Conservation (phyloP, 2,113 vertebrate genomes). For the Trogon melanurus region DNA sequence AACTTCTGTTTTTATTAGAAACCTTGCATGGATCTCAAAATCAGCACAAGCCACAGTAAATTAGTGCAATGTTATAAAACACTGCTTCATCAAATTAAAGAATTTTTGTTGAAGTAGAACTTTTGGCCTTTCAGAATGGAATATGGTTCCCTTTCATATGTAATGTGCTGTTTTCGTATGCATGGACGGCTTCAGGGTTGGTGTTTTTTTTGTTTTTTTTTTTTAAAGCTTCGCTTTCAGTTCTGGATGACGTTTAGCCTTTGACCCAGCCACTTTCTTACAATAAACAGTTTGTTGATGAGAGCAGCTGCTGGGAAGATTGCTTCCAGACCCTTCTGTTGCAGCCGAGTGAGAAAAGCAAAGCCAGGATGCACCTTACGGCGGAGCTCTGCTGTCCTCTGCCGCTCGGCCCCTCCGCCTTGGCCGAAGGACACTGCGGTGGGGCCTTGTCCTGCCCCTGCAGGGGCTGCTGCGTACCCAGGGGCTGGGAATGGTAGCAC, state of each 20-base stretch:
- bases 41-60: background rate
- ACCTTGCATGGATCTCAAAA: background rate
- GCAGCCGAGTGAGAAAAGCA: background rate
- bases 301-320: slow-evolving; percentile 82
- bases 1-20: background rate
- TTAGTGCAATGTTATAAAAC: background rate
- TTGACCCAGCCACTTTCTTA: slow-evolving; percentile 84
- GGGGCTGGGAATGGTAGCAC: background rate
- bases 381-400: background rate
- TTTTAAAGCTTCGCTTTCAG: slow-evolving; percentile 68
- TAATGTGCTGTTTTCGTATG: slow-evolving; percentile 27
- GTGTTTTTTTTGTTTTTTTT: slow-evolving; percentile 52
- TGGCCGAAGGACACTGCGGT: too few relatives aligned
- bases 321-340: slow-evolving; percentile 84
- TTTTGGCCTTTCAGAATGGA: background rate
- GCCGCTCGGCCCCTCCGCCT: too few relatives aligned
- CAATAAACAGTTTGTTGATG: slow-evolving; percentile 88
- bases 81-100: background rate
- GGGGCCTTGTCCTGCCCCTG: background rate
- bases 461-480: background rate
- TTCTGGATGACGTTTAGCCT: slow-evolving; percentile 77
- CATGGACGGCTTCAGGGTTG: background rate
- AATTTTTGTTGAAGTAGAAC: background rate
- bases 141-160: background rate
- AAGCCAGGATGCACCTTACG: slow-evolving; percentile 45